phyloP scores from a whole-genome alignment of 2,797 vertebrate genomes.

The Scleropages formosus region DNA sequence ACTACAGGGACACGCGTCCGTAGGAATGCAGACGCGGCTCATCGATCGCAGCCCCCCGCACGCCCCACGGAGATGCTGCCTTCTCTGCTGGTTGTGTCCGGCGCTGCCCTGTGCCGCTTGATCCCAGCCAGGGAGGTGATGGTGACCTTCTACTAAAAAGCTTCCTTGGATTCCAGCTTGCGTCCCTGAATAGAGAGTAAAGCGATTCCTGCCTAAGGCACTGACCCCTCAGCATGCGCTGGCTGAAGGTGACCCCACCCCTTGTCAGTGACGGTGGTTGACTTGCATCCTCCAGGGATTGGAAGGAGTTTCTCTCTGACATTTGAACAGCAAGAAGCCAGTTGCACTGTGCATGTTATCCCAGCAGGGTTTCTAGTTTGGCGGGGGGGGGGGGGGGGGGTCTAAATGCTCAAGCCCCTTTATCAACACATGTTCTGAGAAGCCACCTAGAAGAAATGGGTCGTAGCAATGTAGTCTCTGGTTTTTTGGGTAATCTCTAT shows the following conservation, averaged over 20 bases:
- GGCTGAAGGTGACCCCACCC: background rate
- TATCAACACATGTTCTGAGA: background rate
- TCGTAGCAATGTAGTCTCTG: no score
- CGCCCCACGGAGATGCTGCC: no score
- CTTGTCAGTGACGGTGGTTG: background rate
- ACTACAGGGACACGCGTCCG: no score
- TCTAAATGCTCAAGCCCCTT: background rate
- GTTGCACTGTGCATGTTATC: background rate
- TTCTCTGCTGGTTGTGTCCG: no score
- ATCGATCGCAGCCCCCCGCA: no score
- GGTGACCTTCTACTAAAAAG: background rate
- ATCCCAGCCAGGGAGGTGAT: background rate
- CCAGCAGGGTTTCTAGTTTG: background rate
- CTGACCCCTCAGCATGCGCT: no score
- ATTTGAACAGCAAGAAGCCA: background rate
- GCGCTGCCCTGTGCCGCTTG: background rate
- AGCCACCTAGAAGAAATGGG: background rate
- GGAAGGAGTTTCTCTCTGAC: background rate
- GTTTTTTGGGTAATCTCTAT: background rate
- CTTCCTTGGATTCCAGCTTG: background rate
- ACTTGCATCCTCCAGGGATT: background rate
- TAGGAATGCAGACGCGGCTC: no score
- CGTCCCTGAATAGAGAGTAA: background rate
- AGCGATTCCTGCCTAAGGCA: background rate
- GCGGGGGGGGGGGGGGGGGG: background rate